Base-by-base conservation (phyloP, 1,140 invertebrate species). In the Drosophila bipectinata region DNA sequence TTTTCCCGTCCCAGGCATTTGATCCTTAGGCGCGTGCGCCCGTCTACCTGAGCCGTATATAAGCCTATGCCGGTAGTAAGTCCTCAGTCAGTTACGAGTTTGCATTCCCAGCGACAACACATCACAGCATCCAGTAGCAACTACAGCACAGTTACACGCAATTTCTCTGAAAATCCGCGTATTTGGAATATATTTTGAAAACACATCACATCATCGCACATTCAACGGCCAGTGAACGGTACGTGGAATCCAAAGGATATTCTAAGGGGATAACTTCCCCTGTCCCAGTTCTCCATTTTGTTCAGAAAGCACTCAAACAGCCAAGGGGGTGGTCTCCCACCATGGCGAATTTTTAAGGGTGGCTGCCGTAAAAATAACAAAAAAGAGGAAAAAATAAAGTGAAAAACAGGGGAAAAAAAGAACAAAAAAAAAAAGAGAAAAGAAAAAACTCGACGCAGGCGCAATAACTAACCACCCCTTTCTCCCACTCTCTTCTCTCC, bases 21-120 rank as follows among this genome's bases (percentile, higher is more conserved):
- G 84, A 84, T 84, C 81, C 82, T 78, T 82, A 82, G 66, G 74
- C 82, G 81, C 83, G 83, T 78, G 83, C 68, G 51, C 10, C 53
- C 51, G 59, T 55, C 82, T 87, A 88, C 82, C 83, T 87, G 77
- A 34, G 58, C 26, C 12, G 21, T 14, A 87, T 87, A 88, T 79
- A 87, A 87, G 49, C 57, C 55, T 59, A 61, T 56, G 39, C 21
- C 56, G 21, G 51, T 56, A 58, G 66, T 64, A 64, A 59, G 49
- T 75, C 37, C 18, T 51, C 51, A 82, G 66, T 87, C 82, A 87
- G 82, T 87, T 64, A 60, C 49, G 59, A 77, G 30, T 68, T 85
- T 54, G 60, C 4, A 48, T 63, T 49, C 6, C 47, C 75, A 72
- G 59, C 71, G 83, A 60, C 37, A 76, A 80, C 58, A 82, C 54